Percentiles rank a stretch among this genome's conserved stretches.
Evolutionary conservation across 2,888 invertebrate species (phyloP).

Genomic region (Acleris holmiana): DNA sequence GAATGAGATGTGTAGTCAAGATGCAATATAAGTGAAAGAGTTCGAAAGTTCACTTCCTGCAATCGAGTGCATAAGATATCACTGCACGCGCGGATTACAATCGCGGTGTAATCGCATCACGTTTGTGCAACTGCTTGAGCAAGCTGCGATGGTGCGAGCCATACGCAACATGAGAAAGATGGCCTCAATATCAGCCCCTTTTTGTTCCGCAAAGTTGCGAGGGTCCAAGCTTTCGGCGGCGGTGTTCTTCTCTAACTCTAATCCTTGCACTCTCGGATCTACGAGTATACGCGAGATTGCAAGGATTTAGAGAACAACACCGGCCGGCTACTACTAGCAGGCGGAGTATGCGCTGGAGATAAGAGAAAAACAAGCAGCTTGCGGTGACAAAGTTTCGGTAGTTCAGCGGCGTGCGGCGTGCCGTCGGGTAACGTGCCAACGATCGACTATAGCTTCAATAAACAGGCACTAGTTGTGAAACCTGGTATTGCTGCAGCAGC

Average conservation of each 20-base stretch:
- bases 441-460: slow-evolving; percentile 49
- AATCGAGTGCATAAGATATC: slow-evolving; percentile 65
- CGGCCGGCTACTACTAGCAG: no score
- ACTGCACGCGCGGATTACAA: slow-evolving; percentile 75
- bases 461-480: slow-evolving; percentile 53
- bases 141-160: slow-evolving; percentile 75
- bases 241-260: no score
- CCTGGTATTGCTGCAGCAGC: slow-evolving; percentile 45
- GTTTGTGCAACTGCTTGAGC: slow-evolving; percentile 79
- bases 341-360: no score
- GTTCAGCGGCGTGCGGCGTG: slow-evolving; percentile 30
- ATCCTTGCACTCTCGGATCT: no score
- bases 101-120: slow-evolving; percentile 62
- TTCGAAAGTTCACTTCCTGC: slow-evolving; percentile 70
- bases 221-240: not conserved
- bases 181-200: slow-evolving; percentile 16
- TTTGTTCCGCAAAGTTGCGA: not conserved
- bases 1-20: slow-evolving; percentile 41
- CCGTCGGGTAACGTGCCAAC: slow-evolving; percentile 30
- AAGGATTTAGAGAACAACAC: no score
- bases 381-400: slow-evolving; percentile 27
- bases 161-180: slow-evolving; percentile 48
- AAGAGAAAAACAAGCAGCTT: not conserved
- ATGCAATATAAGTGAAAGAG: slow-evolving; percentile 63
- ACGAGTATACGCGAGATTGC: no score